These are phyloP conservation scores for Pogonocherus hispidulus DNA, from an alignment of 2,888 invertebrate genomes.

Conservation along the genomic window DNA sequence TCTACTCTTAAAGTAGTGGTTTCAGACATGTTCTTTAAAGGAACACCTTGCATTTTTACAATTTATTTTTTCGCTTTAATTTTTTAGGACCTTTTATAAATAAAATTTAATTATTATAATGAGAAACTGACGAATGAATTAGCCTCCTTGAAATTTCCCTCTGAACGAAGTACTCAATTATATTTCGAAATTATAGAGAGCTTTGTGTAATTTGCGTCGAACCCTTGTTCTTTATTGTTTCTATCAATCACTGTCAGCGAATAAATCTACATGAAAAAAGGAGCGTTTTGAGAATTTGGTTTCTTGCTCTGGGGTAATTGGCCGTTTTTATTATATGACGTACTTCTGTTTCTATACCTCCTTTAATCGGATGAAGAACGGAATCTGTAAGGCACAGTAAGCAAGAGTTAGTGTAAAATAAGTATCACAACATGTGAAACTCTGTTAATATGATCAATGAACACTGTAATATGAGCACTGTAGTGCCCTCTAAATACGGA, in stretches of 20 bases:
- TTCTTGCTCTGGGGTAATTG: conserved; percentile 23
- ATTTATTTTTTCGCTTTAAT: too few species aligned
- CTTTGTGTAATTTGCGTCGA: conserved; percentile 10
- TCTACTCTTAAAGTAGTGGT: too few species aligned
- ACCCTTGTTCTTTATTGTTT: conserved; percentile 16
- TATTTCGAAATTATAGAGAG: conserved; percentile 16
- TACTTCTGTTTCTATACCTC: background rate
- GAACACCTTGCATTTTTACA: too few species aligned
- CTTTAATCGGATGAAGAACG: background rate
- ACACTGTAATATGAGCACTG: too few species aligned
- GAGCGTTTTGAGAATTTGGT: conserved; percentile 8
- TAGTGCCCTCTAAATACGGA: too few species aligned
- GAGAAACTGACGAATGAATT: background rate
- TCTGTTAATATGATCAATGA: too few species aligned
- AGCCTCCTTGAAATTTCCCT: background rate
- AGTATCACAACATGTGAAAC: too few species aligned
- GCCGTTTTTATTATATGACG: conserved; percentile 16
- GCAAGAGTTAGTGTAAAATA: too few species aligned
- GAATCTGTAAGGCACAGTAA: too few species aligned
- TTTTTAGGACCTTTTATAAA: too few species aligned
- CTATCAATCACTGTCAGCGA: conserved; percentile 28
- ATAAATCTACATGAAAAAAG: conserved; percentile 24
- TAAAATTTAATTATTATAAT: background rate
- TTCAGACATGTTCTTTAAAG: too few species aligned
- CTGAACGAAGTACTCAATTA: conserved; percentile 12